These are phyloP conservation scores for Clivina fossor DNA, from an alignment of 2,888 invertebrate genomes.

Conservation along the genomic window DNA sequence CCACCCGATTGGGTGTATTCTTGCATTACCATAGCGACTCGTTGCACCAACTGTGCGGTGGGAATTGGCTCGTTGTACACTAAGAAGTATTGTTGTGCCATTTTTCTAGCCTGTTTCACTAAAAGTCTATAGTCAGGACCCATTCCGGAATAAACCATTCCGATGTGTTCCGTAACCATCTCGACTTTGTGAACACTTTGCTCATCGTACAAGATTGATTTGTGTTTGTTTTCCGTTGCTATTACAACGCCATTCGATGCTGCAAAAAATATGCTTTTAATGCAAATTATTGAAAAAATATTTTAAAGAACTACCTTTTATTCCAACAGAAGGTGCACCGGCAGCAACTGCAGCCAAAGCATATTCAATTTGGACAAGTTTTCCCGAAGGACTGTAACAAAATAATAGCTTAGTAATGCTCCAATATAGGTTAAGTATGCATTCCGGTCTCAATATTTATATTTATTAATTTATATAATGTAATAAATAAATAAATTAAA, in stretches of 20 bases:
- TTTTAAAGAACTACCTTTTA: constrained; percentile 70
- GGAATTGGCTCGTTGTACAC: constrained; percentile 95
- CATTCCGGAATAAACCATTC: constrained; percentile 98
- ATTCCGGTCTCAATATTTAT: constrained; percentile 1
- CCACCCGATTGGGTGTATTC: constrained; percentile 99
- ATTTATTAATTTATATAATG: constrained; percentile 2
- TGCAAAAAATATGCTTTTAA: constrained; percentile 50
- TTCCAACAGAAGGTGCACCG: constrained; percentile 98
- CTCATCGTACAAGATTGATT: constrained; percentile 94
- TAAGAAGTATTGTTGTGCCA: constrained; percentile 91
- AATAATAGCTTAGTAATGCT: no score
- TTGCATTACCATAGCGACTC: constrained; percentile 97
- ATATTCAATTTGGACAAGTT: constrained; percentile 99
- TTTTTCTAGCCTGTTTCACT: constrained; percentile 89
- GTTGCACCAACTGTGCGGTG: constrained; percentile 92
- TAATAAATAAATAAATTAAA: constrained; percentile 6
- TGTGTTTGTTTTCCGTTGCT: constrained; percentile 98
- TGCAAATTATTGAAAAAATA: constrained; percentile 17
- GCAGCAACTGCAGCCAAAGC: constrained; percentile 98
- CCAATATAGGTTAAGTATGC: constrained; percentile 30
- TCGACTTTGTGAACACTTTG: constrained; percentile 97
- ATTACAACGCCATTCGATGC: constrained; percentile 98
- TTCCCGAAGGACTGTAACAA: constrained; percentile 96
- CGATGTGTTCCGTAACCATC: constrained; percentile 91
- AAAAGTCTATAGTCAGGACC: constrained; percentile 89